phyloP scores from a whole-genome alignment of 2,113 vertebrate genomes.

The Xenopus laevis region DNA sequence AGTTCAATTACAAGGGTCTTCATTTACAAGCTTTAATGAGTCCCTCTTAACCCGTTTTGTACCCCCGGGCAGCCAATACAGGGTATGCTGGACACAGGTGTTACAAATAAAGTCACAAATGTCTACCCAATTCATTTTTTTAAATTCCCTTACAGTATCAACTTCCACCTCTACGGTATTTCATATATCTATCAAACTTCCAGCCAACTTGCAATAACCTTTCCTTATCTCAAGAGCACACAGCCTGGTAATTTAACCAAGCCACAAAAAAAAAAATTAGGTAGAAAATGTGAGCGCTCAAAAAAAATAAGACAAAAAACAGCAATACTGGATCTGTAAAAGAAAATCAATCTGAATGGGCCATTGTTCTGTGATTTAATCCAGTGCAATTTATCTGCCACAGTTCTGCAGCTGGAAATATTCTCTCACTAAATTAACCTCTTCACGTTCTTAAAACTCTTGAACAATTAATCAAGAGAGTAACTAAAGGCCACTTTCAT shows the following conservation, averaged over 20 bases:
- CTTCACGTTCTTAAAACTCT: too few relatives aligned
- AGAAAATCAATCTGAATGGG: neutral
- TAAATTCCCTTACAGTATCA: neutral
- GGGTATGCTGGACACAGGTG: too few relatives aligned
- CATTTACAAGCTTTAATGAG: too few relatives aligned
- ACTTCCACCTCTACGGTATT: neutral
- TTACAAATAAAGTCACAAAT: neutral
- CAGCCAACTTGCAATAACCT: neutral
- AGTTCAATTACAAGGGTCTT: too few relatives aligned
- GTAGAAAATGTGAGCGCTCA: neutral
- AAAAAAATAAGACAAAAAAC: neutral
- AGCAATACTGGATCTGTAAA: neutral
- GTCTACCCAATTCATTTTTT: neutral
- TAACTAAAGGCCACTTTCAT: too few relatives aligned
- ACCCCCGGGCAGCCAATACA: too few relatives aligned
- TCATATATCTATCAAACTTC: neutral
- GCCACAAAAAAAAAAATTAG: neutral
- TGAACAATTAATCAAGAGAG: too few relatives aligned
- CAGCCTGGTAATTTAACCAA: neutral
- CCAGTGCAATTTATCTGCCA: neutral
- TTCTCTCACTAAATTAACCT: too few relatives aligned
- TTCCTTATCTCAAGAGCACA: slow-evolving; percentile 1
- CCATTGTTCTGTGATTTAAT: neutral
- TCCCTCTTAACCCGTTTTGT: too few relatives aligned
- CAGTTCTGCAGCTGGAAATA: too few relatives aligned